Base-by-base conservation (phyloP, 64 coral and sea anemone genomes). In the Hydrozoanthus tunicans region DNA sequence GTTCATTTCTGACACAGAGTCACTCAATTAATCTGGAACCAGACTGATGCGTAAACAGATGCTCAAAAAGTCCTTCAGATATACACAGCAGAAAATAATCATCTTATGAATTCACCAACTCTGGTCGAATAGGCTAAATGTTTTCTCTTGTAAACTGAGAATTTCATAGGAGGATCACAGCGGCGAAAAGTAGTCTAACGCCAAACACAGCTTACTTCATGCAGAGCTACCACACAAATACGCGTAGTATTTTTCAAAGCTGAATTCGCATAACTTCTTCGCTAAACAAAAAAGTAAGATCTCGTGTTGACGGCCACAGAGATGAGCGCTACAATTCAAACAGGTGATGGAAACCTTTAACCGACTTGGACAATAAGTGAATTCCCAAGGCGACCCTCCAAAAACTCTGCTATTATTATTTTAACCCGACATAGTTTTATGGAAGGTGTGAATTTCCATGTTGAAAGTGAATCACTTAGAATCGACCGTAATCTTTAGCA, bases 311-410 rank as follows among this genome's bases (percentile, higher is more conserved):
- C 32, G 32, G 17, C n/a, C 56, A 58, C 17, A 43, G 4, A 73
- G n/a, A 72, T 58, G 71, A 72, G 54, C 3, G 56, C 74, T 73
- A 75, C 24, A 51, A 7, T 88, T 74, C 5, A 57, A 43, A 88
- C 69, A 75, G 69, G 24, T 74, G 84, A 88, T 51, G 24, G 15
- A 26, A 15, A 25, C 4, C 17, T 86, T 54, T 54, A 70, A 86
- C 64, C 27, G 67, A 56, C n/a, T 74, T 58, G 10, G 5, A 88
- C 68, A 75, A 88, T 74, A 60, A 88, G 7, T 27, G 69, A 74
- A 88, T 88, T 88, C 84, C 84, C 84, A 26, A 74, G 69, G 55
- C 84, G 84, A 88, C n/a, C 17, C 55, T 17, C 68, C 55, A 88
- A 88, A 86, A 73, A 43, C 32, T 43, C 67, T 86, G 53, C 83